These are phyloP conservation scores for Neogobius melanostomus DNA, from an alignment of 2,113 vertebrate species.

Conservation along the genomic window DNA sequence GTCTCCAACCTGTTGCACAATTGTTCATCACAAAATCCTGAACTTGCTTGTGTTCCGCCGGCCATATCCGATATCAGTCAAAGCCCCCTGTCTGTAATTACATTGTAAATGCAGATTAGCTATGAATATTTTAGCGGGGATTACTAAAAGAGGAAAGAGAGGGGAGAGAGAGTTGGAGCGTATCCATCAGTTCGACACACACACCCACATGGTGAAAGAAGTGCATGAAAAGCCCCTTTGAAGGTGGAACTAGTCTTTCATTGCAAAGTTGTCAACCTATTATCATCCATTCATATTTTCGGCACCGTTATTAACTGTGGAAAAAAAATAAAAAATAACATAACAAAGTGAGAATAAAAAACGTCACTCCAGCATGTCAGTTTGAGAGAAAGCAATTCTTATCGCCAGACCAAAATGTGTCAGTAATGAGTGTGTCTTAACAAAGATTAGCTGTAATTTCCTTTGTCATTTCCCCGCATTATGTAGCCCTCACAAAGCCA, in stretches of 20 bases:
- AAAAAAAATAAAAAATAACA: constrained; percentile 24
- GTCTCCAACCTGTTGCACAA: constrained; percentile 30
- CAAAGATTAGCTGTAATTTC: constrained; percentile 77
- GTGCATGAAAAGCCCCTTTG: constrained; percentile 72
- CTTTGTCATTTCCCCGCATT: constrained; percentile 76
- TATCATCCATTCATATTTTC: constrained; percentile 79
- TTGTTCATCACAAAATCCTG: constrained; percentile 62
- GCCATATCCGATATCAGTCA: constrained; percentile 71
- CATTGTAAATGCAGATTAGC: constrained; percentile 78
- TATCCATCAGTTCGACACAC: constrained; percentile 58
- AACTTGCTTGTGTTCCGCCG: constrained; percentile 50
- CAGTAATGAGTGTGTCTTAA: constrained; percentile 77
- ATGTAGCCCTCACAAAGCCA: constrained; percentile 70
- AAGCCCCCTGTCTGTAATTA: constrained; percentile 70
- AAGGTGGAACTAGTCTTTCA: constrained; percentile 69
- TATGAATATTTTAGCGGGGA: constrained; percentile 77
- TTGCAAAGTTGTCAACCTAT: constrained; percentile 75
- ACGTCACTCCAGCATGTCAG: constrained; percentile 69
- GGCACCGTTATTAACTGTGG: constrained; percentile 69
- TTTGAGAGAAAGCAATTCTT: constrained; percentile 59
- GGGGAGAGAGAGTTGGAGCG: constrained; percentile 33
- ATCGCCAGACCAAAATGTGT: constrained; percentile 63
- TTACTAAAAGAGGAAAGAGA: constrained; percentile 74
- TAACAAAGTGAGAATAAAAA: constrained; percentile 62
- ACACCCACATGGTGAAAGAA: constrained; percentile 61